These are phyloP conservation scores for Gallinago jamesoni DNA, from an alignment of 2,113 vertebrate species.

Conservation along the genomic window DNA sequence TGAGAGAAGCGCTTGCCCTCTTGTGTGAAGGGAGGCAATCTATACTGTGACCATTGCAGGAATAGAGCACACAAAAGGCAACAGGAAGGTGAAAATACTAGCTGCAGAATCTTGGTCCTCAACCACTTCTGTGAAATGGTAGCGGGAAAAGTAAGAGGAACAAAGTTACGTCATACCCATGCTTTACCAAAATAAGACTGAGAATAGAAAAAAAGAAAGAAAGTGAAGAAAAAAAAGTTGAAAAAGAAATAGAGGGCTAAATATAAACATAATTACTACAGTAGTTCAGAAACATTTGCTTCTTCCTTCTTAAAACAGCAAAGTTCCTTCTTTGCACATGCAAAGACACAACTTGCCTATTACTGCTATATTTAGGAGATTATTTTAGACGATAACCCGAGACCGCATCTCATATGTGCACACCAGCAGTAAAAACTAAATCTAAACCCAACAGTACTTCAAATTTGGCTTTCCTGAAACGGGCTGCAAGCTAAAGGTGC, in stretches of 20 bases:
- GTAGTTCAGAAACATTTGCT: background rate
- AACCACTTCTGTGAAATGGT: background rate
- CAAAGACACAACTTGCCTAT: background rate
- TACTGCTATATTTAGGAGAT: background rate
- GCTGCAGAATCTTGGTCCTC: background rate
- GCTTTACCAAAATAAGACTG: background rate
- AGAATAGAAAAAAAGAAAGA: background rate
- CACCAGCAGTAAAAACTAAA: background rate
- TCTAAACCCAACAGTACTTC: background rate
- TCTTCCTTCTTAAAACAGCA: background rate
- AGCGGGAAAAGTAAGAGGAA: background rate
- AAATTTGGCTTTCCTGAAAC: background rate
- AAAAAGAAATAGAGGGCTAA: background rate
- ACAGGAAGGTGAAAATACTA: background rate
- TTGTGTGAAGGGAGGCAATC: background rate
- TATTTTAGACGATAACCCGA: background rate
- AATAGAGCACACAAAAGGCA: background rate
- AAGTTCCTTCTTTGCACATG: background rate
- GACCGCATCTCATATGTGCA: background rate
- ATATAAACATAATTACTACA: background rate
- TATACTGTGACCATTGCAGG: background rate
- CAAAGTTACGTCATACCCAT: background rate
- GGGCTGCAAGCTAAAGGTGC: background rate
- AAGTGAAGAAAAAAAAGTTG: background rate
- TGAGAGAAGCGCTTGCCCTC: background rate